Base-by-base conservation (phyloP, 2,797 vertebrate genomes). In the Lycodopsis pacificus region DNA sequence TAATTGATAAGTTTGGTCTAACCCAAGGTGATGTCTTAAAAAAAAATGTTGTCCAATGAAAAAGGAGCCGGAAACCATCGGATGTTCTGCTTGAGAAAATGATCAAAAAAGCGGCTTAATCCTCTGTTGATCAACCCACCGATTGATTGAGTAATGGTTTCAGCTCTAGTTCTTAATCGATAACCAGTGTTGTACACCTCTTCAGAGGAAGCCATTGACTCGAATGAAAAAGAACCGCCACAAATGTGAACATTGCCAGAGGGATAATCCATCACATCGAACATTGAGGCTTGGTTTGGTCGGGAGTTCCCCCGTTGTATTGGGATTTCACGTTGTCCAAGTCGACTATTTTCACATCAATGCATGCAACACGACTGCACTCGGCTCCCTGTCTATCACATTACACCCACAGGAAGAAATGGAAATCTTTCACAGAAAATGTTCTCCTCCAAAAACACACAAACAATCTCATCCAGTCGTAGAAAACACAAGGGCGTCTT, bases 381-480 rank as follows among this genome's bases (percentile, higher is more conserved):
- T 56, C 38, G 2, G 9, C 66, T 66, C 27, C 1, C 65, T 72
- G 63, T 81, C 77, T 32, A n/a, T 82, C 77, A 48, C 56, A 54
- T 72, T 69, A 76, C 74, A 80, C 71, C 53, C 77, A 57, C 58
- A 64, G 70, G 66, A 61, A 44, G 44, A 81, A 65, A 44, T 53
- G 30, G 46, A 65, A 69, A 46, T 51, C 10, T 25, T 10, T 0
- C 1, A 65, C 68, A 73, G 49, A 48, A 73, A 79, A 81, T 63
- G 27, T 76, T 80, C 59, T 46, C 46, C 63, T 66, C 25, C 11
- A 58, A 49, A 71, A 58, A 66, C 70, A 48, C 44, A 46, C n/a
- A 48, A 61, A 66, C n/a, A 30, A 32, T 77, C 40, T 71, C 20
- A 38, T 68, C 20, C 46, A 54, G 46, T 22, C 14, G 2, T 5